Evolutionary conservation across 2,797 vertebrate genomes (phyloP).

Genomic region (Cryptoprocta ferox): DNA sequence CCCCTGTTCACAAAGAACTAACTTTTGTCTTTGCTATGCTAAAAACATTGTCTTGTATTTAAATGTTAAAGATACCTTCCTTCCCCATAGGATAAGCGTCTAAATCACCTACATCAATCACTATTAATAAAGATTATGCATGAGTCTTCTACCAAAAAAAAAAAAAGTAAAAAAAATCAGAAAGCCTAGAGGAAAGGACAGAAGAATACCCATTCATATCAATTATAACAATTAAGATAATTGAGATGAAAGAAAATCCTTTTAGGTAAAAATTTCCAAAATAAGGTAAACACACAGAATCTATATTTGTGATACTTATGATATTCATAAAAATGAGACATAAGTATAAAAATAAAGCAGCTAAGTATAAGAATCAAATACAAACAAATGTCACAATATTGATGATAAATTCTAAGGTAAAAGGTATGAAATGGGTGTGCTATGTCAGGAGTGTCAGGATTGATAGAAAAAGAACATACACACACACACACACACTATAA

Average conservation of each 20-base stretch:
- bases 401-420: neutral
- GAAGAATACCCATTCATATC: neutral
- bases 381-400: neutral
- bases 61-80: no score
- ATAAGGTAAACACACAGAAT: neutral
- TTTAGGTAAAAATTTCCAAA: neutral
- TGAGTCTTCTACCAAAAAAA: no score
- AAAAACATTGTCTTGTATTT: no score
- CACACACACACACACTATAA: neutral
- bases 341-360: neutral
- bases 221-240: no score
- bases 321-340: neutral
- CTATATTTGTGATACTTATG: neutral
- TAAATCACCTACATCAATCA: no score
- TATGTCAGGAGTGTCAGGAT: neutral
- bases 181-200: neutral
- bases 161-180: neutral
- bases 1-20: no score
- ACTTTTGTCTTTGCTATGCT: no score
- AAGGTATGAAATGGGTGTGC: neutral
- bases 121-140: no score
- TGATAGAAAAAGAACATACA: neutral
- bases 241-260: neutral
- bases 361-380: neutral
- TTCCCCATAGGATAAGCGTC: no score